Evolutionary conservation across 2,888 invertebrate species (phyloP).

Genomic region (Diachrysia chrysitis): DNA sequence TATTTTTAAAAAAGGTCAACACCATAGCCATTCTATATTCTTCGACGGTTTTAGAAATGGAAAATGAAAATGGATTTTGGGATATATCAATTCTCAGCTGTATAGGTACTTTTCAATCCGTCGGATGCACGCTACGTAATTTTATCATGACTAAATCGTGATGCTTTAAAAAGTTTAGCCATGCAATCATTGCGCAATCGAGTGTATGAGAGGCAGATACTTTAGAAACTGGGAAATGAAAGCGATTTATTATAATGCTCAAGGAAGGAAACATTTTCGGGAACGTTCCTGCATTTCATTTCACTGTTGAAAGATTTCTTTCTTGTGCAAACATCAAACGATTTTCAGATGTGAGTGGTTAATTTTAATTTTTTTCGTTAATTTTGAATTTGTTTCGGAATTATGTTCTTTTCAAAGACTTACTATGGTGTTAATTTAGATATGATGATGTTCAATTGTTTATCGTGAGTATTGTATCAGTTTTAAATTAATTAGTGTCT

Average conservation of each 20-base stretch:
- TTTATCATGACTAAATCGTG: conserved; percentile 1
- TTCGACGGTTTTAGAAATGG: conserved; percentile 1
- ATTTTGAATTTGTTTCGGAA: background rate
- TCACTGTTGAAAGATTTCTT: conserved; percentile 11
- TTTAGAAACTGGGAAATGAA: conserved; percentile 20
- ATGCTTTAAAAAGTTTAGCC: conserved; percentile 7
- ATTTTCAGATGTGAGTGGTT: conserved; percentile 4
- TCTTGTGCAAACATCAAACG: conserved; percentile 21
- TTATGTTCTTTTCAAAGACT: background rate
- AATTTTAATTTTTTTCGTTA: background rate
- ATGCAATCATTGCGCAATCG: conserved; percentile 24
- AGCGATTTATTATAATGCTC: conserved; percentile 29
- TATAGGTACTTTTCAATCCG: background rate
- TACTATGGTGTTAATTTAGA: background rate
- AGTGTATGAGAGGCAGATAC: conserved; percentile 21
- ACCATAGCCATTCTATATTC: background rate
- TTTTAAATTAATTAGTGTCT: background rate
- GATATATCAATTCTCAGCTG: background rate
- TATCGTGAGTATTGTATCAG: background rate
- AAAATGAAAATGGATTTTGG: background rate
- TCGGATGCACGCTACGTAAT: background rate
- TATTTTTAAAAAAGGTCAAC: conserved; percentile 5
- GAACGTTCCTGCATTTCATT: conserved; percentile 19
- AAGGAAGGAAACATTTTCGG: conserved; percentile 19
- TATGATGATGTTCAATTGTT: background rate